Evolutionary conservation across 1,140 invertebrate species (phyloP), one percentile per base, ranked within the genome.

Genomic region (Atta cephalotes): DNA sequence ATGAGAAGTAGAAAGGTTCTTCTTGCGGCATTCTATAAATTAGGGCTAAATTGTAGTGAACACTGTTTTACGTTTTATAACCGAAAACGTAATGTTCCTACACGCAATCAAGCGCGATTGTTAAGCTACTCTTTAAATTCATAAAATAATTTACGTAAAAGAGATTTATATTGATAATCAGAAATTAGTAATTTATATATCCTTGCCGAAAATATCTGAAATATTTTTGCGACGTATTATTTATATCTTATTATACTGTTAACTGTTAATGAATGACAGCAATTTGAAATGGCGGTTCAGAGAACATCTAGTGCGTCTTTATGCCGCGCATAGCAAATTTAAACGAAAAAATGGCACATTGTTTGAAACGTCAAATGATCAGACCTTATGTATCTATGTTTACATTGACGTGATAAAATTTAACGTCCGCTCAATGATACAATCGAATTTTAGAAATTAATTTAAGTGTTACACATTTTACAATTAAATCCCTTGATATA

Each of bases 391-490:
- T 6, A 25, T 60, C 14, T 45, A 25, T 7, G 62, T 84, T 74
- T 76, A 18, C 7, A 62, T 62, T 28, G 58, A 84, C 70, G 39
- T 62, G 39, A 35, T 18, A 60, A 31, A 72, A 60, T 82, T 60
- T 35, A 31, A 31, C 28, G 25, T 76, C 39, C 56, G 80, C 80
- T 84, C 80, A 84, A 84, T 63, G n/a, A 62, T 62, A 84, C 80
- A 84, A 63, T 76, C 80, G 56, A 84, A 76, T 84, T 84, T 76
- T 63, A 18, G 6, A 10, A 51, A 62, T 51, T 68, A 28, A 71
- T 68, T 62, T 25, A 49, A 39, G 9, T 74, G 56, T 76, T 9
- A 74, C 6, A 78, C 49, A 62, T 71, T 51, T 39, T 63, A 51
- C 35, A 18, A 60, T 31, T n/a, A 25, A 51, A 14, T 10, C 28